These are phyloP conservation scores for Pluvialis apricaria DNA, from an alignment of 2,113 vertebrate genomes.

Conservation along the genomic window DNA sequence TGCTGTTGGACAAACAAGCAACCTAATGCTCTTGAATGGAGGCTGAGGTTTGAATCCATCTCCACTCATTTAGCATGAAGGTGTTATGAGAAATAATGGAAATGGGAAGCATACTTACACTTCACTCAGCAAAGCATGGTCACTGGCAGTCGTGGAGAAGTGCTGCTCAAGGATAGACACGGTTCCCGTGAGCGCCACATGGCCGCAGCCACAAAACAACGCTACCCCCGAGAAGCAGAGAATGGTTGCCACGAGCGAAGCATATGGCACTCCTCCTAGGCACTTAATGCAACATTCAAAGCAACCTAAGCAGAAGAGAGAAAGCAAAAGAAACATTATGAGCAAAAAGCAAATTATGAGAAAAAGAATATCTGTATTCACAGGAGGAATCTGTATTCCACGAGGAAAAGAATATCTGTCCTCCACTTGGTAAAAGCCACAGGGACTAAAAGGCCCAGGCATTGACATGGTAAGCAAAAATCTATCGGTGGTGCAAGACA, in stretches of 20 bases:
- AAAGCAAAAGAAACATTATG: constrained; percentile 2
- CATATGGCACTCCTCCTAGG: constrained; percentile 96
- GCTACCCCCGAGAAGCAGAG: constrained; percentile 97
- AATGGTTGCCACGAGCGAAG: constrained; percentile 96
- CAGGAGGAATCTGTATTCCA: not conserved
- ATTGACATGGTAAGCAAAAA: constrained; percentile 43
- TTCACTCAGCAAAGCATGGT: constrained; percentile 89
- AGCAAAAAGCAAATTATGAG: constrained; percentile 33
- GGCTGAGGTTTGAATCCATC: not conserved
- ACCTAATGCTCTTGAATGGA: not conserved
- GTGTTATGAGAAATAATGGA: not conserved
- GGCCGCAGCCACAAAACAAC: constrained; percentile 95
- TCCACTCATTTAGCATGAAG: not conserved
- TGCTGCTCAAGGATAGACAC: constrained; percentile 89
- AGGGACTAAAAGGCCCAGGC: not conserved
- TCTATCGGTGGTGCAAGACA: constrained; percentile 37
- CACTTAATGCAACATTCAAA: constrained; percentile 99
- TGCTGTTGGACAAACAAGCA: not conserved
- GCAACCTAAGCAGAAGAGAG: constrained; percentile 83
- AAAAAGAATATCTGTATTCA: not conserved
- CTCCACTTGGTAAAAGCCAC: constrained; percentile 7
- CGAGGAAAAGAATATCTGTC: not conserved
- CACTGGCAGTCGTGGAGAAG: constrained; percentile 87
- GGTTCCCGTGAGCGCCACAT: constrained; percentile 91
- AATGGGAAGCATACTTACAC: constrained; percentile 81